phyloP scores from a whole-genome alignment of 2,888 invertebrate species.

The Dicranocentrus wangi region DNA sequence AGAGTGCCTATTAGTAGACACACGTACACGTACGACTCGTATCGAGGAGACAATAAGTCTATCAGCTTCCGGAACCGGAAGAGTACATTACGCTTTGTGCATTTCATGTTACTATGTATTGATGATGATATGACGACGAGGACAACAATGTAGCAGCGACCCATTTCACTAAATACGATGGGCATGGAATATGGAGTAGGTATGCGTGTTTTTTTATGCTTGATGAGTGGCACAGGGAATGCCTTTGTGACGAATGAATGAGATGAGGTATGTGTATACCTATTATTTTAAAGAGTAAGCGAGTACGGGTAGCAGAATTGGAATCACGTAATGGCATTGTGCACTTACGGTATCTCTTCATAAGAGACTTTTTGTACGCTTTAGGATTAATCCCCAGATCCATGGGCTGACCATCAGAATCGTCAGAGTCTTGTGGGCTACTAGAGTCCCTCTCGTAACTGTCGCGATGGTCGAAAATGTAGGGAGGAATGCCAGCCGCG shows the following conservation, averaged over 20 bases:
- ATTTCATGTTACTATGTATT: constrained; percentile 12
- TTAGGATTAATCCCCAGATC: constrained; percentile 78
- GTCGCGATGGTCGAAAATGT: constrained; percentile 68
- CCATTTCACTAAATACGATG: constrained; percentile 14
- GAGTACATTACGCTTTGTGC: constrained; percentile 32
- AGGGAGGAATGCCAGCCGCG: constrained; percentile 74
- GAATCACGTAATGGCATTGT: not conserved
- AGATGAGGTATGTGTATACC: too few relatives aligned
- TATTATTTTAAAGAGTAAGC: too few relatives aligned
- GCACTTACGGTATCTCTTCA: constrained; percentile 94
- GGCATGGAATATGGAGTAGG: too few relatives aligned
- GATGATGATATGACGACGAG: constrained; percentile 10
- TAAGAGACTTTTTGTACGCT: constrained; percentile 92
- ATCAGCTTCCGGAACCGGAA: constrained; percentile 55
- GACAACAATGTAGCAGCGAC: too few relatives aligned
- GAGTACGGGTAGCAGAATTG: too few relatives aligned
- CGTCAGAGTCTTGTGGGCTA: constrained; percentile 83
- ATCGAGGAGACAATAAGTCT: too few relatives aligned
- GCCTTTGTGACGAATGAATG: too few relatives aligned
- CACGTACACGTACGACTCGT: too few relatives aligned
- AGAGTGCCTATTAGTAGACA: too few relatives aligned
- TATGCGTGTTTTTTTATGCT: too few relatives aligned
- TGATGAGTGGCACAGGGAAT: too few relatives aligned
- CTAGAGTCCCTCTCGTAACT: constrained; percentile 72
- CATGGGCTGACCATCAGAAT: constrained; percentile 77